Evolutionary conservation across 1,140 invertebrate genomes (phyloP).

Genomic region (Listronotus bonariensis): DNA sequence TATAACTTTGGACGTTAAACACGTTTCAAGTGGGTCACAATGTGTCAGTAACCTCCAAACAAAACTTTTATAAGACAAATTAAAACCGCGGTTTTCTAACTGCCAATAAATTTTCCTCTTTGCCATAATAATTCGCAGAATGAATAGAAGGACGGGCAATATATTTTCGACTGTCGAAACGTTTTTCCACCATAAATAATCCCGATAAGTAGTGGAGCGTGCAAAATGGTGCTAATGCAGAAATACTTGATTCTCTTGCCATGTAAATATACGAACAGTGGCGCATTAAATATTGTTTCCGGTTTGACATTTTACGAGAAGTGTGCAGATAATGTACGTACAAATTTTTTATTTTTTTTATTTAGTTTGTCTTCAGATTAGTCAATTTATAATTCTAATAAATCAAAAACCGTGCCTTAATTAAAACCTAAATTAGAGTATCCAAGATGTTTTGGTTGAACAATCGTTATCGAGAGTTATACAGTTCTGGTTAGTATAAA

Average conservation of each 20-base stretch:
- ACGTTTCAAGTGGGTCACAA: constrained; percentile 1
- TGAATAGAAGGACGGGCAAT: constrained; percentile 22
- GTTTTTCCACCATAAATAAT: constrained; percentile 26
- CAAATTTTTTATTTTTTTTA: no score
- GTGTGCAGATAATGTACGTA: no score
- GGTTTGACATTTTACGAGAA: no score
- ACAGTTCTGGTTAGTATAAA: no score
- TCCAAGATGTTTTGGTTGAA: no score
- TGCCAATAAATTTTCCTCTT: constrained; percentile 16
- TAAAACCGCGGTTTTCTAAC: constrained; percentile 14
- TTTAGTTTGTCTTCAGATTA: no score
- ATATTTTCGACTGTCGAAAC: constrained; percentile 18
- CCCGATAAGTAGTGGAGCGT: constrained; percentile 25
- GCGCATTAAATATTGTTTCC: background rate
- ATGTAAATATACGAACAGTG: constrained; percentile 1
- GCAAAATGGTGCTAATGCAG: constrained; percentile 15
- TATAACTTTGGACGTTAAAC: no score
- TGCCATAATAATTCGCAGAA: constrained; percentile 19
- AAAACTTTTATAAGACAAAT: constrained; percentile 17
- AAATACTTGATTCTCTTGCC: constrained; percentile 6
- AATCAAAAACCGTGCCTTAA: no score
- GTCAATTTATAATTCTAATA: no score
- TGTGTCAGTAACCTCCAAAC: background rate
- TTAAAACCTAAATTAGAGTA: no score
- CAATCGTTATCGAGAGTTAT: no score